Evolutionary conservation across 2,797 vertebrate species (phyloP).

Genomic region (Pogoniulus pusillus): DNA sequence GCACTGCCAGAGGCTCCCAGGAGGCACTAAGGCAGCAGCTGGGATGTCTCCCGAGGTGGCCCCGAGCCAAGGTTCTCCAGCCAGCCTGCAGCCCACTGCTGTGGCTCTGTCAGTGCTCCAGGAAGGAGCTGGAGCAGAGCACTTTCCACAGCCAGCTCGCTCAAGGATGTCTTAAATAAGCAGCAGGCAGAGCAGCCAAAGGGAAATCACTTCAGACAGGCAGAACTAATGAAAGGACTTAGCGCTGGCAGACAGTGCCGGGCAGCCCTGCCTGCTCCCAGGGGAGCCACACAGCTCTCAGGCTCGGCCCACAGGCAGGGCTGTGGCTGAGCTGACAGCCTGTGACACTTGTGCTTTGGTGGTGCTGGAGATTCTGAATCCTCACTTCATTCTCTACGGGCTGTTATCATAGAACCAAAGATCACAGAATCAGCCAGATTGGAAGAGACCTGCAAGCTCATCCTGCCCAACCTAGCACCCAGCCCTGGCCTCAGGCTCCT

Average conservation of each 20-base stretch:
- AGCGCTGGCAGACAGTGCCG: not conserved
- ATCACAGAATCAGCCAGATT: no score
- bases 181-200: not conserved
- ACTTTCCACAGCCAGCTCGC: not conserved
- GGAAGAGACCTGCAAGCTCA: no score
- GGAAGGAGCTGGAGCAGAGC: not conserved
- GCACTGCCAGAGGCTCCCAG: not conserved
- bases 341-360: not conserved
- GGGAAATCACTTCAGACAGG: conserved; percentile 13
- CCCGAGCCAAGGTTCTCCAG: not conserved
- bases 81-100: accelerated
- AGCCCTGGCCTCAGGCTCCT: no score
- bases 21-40: not conserved
- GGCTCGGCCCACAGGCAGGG: not conserved
- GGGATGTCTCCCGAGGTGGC: not conserved
- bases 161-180: not conserved
- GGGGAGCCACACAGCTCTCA: not conserved
- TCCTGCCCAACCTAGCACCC: no score
- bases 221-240: conserved; percentile 15
- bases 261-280: not conserved
- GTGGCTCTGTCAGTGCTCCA: not conserved
- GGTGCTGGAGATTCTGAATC: not conserved
- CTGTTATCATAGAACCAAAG: no score
- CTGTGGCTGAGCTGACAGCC: not conserved
- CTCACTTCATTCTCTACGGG: not conserved